Percentiles rank a stretch among this genome's conserved stretches.
Conservation (phyloP, 2,888 invertebrate genomes). For the Mythimna vitellina region DNA sequence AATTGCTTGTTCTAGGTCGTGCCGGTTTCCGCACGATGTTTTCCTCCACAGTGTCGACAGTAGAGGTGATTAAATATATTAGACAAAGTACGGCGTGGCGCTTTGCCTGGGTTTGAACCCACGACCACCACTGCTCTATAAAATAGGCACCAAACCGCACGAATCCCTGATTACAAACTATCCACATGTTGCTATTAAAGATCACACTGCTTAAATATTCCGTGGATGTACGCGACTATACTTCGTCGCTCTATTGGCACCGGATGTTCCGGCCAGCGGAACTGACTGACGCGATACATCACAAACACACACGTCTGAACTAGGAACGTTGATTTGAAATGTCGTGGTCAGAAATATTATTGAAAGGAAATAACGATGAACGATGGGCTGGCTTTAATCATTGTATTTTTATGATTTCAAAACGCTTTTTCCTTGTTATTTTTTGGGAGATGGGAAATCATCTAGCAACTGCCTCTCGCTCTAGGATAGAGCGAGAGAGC, state of each 20-base stretch:
- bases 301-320: conserved; percentile 57
- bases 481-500: neutral
- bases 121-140: neutral
- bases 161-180: conserved; percentile 30
- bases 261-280: conserved; percentile 77
- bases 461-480: neutral
- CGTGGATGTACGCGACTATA: conserved; percentile 37
- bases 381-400: neutral
- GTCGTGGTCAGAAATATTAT: conserved; percentile 43
- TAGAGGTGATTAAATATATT: no score
- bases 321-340: conserved; percentile 57
- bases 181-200: conserved; percentile 54
- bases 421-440: neutral
- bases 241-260: conserved; percentile 67
- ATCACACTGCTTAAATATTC: conserved; percentile 37
- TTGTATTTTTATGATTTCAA: neutral
- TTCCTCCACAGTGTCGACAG: no score
- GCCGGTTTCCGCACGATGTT: no score
- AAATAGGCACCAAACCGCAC: neutral
- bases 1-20: no score
- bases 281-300: conserved; percentile 75
- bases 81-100: no score
- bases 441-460: neutral
- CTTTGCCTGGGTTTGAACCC: no score
- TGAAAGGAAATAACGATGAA: conserved; percentile 16